Evolutionary conservation across 2,113 vertebrate species (phyloP).

Genomic region (Rutilus rutilus): DNA sequence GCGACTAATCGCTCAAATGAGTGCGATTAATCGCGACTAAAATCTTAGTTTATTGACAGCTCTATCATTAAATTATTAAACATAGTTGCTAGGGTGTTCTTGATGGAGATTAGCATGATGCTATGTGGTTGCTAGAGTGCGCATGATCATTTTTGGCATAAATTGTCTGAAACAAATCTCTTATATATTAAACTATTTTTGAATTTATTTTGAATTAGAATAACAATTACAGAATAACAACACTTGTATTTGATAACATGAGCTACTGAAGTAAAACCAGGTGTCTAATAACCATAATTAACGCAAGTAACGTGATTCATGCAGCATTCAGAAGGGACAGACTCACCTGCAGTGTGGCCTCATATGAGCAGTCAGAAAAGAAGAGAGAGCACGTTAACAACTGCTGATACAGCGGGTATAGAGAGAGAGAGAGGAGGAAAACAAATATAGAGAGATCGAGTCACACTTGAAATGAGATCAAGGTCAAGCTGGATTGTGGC

Average conservation of each 20-base stretch:
- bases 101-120: too few relatives aligned
- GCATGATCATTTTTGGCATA: too few relatives aligned
- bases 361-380: slow-evolving; percentile 64
- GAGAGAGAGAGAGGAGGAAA: slow-evolving; percentile 54
- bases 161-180: too few relatives aligned
- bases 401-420: slow-evolving; percentile 51
- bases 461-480: background rate
- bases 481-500: background rate
- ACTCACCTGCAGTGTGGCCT: slow-evolving; percentile 93
- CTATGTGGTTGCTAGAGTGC: too few relatives aligned
- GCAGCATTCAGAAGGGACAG: slow-evolving; percentile 10
- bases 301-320: background rate
- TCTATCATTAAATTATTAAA: too few relatives aligned
- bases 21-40: too few relatives aligned
- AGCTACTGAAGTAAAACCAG: background rate
- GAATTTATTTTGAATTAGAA: too few relatives aligned
- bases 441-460: slow-evolving; percentile 48
- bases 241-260: background rate
- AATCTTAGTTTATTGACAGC: too few relatives aligned
- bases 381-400: slow-evolving; percentile 63
- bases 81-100: too few relatives aligned
- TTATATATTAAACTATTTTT: too few relatives aligned
- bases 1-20: too few relatives aligned
- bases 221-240: background rate
- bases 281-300: background rate